Percentiles rank a stretch among this genome's conserved stretches.
These are phyloP conservation scores for Tamandua tetradactyla DNA, from an alignment of 2,797 vertebrate genomes.

Conservation along the genomic window DNA sequence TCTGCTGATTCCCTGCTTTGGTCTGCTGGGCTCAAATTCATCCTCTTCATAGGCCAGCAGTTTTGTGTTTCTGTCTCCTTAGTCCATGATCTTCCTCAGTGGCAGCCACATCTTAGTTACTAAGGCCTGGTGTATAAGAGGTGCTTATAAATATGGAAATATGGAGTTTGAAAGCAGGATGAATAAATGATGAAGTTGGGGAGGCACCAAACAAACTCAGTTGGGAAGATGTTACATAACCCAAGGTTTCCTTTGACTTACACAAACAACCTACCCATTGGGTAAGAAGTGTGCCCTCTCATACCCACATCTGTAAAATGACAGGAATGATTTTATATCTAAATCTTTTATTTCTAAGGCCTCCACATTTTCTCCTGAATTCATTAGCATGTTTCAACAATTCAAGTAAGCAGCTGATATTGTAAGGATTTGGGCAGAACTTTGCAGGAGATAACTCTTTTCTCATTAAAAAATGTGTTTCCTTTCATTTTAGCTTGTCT, in stretches of 20 bases:
- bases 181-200: too few species aligned
- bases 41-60: accelerated
- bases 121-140: not conserved
- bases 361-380: not conserved
- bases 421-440: not conserved
- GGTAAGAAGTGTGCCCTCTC: not conserved
- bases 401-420: not conserved
- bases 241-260: not conserved
- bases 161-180: not conserved
- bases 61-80: not conserved
- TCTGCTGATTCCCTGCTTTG: too few species aligned
- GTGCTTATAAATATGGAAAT: not conserved
- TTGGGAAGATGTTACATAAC: not conserved
- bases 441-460: not conserved
- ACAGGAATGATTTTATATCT: not conserved
- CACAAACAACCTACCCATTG: accelerated
- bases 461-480: not conserved
- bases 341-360: not conserved
- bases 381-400: not conserved
- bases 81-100: not conserved
- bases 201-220: too few species aligned
- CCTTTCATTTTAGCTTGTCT: not conserved
- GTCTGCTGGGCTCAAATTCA: not conserved
- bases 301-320: not conserved
- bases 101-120: not conserved